Evolutionary conservation across 1,140 invertebrate genomes (phyloP).

Genomic region (Copidosoma floridanum): DNA sequence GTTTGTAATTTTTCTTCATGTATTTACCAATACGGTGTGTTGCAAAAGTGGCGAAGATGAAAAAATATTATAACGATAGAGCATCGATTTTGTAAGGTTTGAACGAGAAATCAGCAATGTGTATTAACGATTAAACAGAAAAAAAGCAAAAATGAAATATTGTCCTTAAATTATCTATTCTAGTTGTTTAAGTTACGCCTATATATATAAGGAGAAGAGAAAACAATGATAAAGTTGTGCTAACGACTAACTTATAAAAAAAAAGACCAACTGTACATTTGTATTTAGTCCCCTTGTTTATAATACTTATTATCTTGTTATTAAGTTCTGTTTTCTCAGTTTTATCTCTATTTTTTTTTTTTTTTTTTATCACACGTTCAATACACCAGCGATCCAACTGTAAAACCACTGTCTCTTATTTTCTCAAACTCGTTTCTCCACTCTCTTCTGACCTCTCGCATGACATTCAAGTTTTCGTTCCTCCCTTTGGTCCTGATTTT

Average conservation of each 20-base stretch:
- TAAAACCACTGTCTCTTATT: too few relatives aligned
- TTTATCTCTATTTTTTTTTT: too few relatives aligned
- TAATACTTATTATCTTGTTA: constrained; percentile 59
- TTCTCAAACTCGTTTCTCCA: too few relatives aligned
- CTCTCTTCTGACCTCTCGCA: too few relatives aligned
- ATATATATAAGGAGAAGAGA: constrained; percentile 47
- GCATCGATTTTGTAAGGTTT: constrained; percentile 17
- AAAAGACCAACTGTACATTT: constrained; percentile 56
- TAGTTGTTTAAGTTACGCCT: constrained; percentile 50
- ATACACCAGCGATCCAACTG: too few relatives aligned
- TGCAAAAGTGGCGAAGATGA: constrained; percentile 20
- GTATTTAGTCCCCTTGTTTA: constrained; percentile 58
- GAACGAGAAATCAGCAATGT: constrained; percentile 30
- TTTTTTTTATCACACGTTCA: too few relatives aligned
- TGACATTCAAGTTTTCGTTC: too few relatives aligned
- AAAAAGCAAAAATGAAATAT: constrained; percentile 40
- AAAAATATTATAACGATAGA: too few relatives aligned
- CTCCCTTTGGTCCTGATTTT: too few relatives aligned
- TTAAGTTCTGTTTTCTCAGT: too few relatives aligned
- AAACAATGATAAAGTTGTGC: constrained; percentile 49
- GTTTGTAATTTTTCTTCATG: constrained; percentile 21
- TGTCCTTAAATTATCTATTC: constrained; percentile 45
- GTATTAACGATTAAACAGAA: constrained; percentile 31
- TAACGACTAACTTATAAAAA: constrained; percentile 54
- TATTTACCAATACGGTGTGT: constrained; percentile 26